phyloP scores from a whole-genome alignment of 1,140 invertebrate genomes.

The Sarcophaga bullata region DNA sequence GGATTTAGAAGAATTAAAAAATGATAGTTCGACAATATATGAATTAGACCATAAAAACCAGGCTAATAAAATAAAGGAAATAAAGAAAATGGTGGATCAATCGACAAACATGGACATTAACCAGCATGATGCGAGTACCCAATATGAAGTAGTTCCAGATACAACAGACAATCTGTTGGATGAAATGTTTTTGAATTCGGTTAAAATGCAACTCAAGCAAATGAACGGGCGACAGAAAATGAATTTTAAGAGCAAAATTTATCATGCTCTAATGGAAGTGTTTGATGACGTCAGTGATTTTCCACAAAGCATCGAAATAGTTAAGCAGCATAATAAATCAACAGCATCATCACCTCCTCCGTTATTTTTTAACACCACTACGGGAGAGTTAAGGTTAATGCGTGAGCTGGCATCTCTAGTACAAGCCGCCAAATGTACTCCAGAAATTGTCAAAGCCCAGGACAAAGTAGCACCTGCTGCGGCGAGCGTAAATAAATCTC shows the following conservation, averaged over 20 bases:
- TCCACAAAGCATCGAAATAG: background rate
- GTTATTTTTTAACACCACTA: background rate
- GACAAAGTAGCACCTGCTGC: background rate
- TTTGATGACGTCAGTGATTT: slow-evolving; percentile 28
- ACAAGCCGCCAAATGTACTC: slow-evolving; percentile 25
- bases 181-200: background rate
- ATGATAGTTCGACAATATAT: too few relatives aligned
- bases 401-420: slow-evolving; percentile 5
- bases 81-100: background rate
- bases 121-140: background rate
- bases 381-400: slow-evolving; percentile 27
- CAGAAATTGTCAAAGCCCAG: background rate
- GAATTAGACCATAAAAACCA: too few relatives aligned
- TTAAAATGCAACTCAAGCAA: background rate
- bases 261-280: slow-evolving; percentile 16
- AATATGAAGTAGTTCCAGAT: background rate
- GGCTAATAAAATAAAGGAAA: background rate
- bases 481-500: background rate
- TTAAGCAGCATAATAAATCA: background rate
- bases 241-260: slow-evolving; percentile 26
- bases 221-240: slow-evolving; percentile 35
- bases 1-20: too few relatives aligned
- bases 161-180: background rate
- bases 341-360: background rate
- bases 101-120: background rate